Evolutionary conservation across 2,888 invertebrate genomes (phyloP).

Genomic region (Operophtera brumata): DNA sequence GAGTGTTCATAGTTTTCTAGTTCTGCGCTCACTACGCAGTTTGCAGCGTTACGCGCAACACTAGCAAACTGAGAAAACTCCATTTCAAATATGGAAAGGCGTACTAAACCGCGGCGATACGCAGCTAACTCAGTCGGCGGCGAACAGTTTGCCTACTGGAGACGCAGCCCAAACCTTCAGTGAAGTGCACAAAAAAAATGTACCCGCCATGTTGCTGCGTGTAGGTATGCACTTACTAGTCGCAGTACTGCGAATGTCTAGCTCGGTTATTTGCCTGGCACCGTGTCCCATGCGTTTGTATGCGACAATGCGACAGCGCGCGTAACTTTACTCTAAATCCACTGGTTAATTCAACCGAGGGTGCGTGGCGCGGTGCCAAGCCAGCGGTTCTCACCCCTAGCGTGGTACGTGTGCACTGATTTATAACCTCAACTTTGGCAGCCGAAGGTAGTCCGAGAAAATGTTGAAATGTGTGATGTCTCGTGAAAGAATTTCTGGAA

Average conservation of each 20-base stretch:
- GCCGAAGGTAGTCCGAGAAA: slow-evolving; percentile 23
- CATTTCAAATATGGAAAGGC: too few species aligned
- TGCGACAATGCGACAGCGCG: slow-evolving; percentile 30
- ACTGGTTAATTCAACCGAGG: slow-evolving; percentile 29
- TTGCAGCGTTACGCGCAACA: too few species aligned
- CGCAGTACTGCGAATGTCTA: background rate
- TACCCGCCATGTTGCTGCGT: too few species aligned
- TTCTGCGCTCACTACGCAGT: too few species aligned
- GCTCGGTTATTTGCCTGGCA: slow-evolving; percentile 19
- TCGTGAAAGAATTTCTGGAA: slow-evolving; percentile 14
- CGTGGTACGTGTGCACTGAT: slow-evolving; percentile 27
- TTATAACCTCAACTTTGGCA: slow-evolving; percentile 28
- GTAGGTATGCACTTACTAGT: too few species aligned
- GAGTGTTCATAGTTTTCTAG: too few species aligned
- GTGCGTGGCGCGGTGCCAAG: slow-evolving; percentile 28
- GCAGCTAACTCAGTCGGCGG: too few species aligned
- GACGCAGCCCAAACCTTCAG: too few species aligned
- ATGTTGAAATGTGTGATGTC: slow-evolving; percentile 26
- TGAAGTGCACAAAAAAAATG: too few species aligned
- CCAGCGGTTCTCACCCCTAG: slow-evolving; percentile 23
- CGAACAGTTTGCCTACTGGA: too few species aligned
- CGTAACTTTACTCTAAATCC: slow-evolving; percentile 31
- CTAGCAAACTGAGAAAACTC: too few species aligned
- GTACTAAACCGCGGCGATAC: too few species aligned
- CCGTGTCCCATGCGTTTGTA: slow-evolving; percentile 37